These are phyloP conservation scores for Camelus bactrianus DNA, from an alignment of 2,113 vertebrate genomes.

Conservation along the genomic window DNA sequence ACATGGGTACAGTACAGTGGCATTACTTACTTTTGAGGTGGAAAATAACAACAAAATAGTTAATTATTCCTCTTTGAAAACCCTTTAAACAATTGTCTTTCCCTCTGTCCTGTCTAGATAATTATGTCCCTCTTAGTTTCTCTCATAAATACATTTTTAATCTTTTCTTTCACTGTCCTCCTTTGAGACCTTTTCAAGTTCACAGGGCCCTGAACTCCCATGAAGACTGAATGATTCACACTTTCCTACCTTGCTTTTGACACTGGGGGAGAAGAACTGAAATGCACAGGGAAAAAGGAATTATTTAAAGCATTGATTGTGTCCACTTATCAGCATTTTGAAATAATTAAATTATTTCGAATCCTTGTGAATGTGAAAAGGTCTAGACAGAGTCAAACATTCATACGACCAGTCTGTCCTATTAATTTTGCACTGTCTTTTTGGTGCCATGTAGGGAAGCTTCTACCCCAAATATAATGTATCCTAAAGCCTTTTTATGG, in stretches of 20 bases:
- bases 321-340: neutral
- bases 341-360: constrained; percentile 16
- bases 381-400: neutral
- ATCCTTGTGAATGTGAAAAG: neutral
- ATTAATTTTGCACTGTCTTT: neutral
- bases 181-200: neutral
- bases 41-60: neutral
- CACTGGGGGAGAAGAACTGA: neutral
- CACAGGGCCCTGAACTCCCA: no score
- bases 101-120: neutral
- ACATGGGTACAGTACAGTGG: accelerated
- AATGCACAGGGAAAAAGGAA: neutral
- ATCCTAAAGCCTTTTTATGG: neutral
- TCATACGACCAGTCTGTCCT: neutral
- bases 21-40: neutral
- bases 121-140: neutral
- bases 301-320: neutral
- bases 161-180: neutral
- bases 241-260: neutral
- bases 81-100: neutral
- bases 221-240: neutral
- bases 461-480: neutral
- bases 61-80: neutral
- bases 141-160: neutral
- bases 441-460: neutral